Evolutionary conservation across 2,888 invertebrate species (phyloP).

Genomic region (Andrena trimmerana): DNA sequence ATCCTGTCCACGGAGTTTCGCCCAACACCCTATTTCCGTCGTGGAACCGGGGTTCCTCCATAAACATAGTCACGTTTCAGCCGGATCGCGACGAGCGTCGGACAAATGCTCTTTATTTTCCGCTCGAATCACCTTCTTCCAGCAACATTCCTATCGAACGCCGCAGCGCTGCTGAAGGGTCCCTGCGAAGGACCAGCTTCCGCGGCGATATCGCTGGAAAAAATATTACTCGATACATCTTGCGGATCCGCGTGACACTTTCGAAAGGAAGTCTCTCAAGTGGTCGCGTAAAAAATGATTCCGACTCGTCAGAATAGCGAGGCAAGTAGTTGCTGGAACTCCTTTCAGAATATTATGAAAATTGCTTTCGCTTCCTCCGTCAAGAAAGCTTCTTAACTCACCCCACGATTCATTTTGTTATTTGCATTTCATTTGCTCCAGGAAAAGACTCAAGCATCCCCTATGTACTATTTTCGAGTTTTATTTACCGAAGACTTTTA

Average conservation of each 20-base stretch:
- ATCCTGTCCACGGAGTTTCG: background rate
- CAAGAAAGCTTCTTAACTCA: constrained; percentile 33
- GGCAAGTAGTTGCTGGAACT: no score
- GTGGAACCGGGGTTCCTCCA: background rate
- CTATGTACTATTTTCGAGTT: no score
- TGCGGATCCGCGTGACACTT: background rate
- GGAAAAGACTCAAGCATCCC: background rate
- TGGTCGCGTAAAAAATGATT: no score
- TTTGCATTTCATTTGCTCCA: constrained; percentile 27
- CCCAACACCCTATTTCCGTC: constrained; percentile 4
- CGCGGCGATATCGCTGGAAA: constrained; percentile 14
- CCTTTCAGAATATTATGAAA: constrained; percentile 25
- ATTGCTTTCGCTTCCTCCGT: background rate
- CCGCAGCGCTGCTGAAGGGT: background rate
- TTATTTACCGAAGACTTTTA: no score
- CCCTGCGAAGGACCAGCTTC: background rate
- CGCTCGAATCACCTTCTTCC: constrained; percentile 13
- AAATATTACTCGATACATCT: constrained; percentile 28
- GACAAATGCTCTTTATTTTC: constrained; percentile 51
- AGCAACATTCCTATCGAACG: background rate
- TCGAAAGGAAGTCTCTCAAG: background rate
- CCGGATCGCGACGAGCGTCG: constrained; percentile 18
- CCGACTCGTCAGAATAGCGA: no score
- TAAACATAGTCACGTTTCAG: constrained; percentile 12
- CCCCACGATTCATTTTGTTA: constrained; percentile 14